phyloP scores from a whole-genome alignment of 2,888 invertebrate species.

The Linnaemya tessellans region DNA sequence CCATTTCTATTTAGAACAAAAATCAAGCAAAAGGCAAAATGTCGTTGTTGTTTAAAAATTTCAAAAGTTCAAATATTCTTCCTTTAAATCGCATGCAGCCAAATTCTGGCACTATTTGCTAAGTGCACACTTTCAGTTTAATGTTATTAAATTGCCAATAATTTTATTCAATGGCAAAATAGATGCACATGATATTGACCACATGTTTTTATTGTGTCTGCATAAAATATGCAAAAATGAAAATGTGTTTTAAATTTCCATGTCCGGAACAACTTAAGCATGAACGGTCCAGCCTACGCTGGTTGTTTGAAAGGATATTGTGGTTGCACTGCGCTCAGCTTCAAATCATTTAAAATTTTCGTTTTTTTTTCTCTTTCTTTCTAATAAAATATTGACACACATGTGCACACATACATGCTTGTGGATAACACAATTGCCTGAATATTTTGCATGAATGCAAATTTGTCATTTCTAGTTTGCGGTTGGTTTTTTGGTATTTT shows the following conservation, averaged over 20 bases:
- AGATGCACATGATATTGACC: background rate
- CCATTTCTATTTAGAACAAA: too few species aligned
- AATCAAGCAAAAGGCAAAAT: too few species aligned
- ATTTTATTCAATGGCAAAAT: slow-evolving; percentile 15
- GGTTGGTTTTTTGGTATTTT: background rate
- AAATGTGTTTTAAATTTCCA: slow-evolving; percentile 49
- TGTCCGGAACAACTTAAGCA: slow-evolving; percentile 41
- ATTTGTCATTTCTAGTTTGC: background rate
- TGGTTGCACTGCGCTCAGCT: slow-evolving; percentile 26
- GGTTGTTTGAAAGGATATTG: slow-evolving; percentile 6
- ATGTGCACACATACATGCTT: background rate
- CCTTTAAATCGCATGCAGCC: too few species aligned
- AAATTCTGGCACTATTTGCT: background rate
- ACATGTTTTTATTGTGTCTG: slow-evolving; percentile 22
- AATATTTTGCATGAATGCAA: too few species aligned
- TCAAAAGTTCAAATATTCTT: too few species aligned
- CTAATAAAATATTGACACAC: slow-evolving; percentile 4
- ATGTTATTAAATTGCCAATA: slow-evolving; percentile 16
- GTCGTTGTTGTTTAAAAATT: too few species aligned
- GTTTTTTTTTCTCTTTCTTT: background rate
- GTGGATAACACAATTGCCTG: too few species aligned
- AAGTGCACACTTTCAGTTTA: background rate
- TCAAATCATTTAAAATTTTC: slow-evolving; percentile 25
- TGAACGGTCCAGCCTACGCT: slow-evolving; percentile 5
- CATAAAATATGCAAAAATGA: slow-evolving; percentile 45